Evolutionary conservation across 2,888 invertebrate genomes (phyloP), one percentile per base, ranked within the genome.

Genomic region (Ferdinandea cuprea): DNA sequence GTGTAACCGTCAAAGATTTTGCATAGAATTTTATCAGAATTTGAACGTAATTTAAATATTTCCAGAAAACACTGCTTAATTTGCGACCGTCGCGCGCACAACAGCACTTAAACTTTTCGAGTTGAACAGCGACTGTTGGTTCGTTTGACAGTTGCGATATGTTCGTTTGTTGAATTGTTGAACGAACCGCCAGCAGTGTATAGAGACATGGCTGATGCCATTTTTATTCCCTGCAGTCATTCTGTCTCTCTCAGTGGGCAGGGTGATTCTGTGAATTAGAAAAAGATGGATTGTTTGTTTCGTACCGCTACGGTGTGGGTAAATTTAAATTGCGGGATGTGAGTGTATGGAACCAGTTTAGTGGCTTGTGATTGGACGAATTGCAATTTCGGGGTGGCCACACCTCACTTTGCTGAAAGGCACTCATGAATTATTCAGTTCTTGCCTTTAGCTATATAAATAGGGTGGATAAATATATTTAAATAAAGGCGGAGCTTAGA

Each of bases 141-240:
- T 48, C 19, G 61, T 83, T 77, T 77, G 83, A 77, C 83, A 77
- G 77, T 58, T 77, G 83, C 72, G 71, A 58, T 83, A 28, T 71
- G 66, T 66, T 71, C 66, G 72, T 83, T 83, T 77, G 56, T 66
- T 68, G 61, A 19, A 56, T 66, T 77, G 56, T 66, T 68, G 61
- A 19, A 56, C 68, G 48, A 83, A 40, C 56, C 66, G 61, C 68
- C 44, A 50, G 50, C n/a, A 40, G 65, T 54, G 81, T 81, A 66
- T 72, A 56, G 30, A 42, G 42, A 68, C 59, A 83, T 83, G 81
- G 77, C 78, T 83, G 83, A 77, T 77, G 83, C 83, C 83, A 83
- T 83, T 83, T 83, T 83, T 50, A 52, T 61, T 72, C 54, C 25
- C 28, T 30, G 35, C 32, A 30, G 28, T 72, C 28, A 0, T 56